A percentile compares a stretch with the other conserved stretches of the same genome.
Conservation (phyloP, 30 jellyfish, hydroid and myxozoan genomes). For the Hydra vulgaris region DNA sequence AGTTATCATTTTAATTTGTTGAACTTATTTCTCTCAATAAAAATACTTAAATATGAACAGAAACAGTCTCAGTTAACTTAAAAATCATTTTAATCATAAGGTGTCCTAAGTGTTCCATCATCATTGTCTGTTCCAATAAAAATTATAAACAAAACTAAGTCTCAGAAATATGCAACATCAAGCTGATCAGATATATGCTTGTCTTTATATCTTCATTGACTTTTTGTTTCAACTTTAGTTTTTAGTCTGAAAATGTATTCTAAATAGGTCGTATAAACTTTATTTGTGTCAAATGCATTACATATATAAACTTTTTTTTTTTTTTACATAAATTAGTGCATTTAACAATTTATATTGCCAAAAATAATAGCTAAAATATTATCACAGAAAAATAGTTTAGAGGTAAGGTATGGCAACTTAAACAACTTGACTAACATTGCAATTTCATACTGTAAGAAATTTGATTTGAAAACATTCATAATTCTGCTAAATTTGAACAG, state of each 20-base stretch:
- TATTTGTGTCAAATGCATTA: too few species aligned
- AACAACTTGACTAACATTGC: too few species aligned
- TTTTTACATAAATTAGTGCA: neutral
- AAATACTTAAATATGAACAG: too few species aligned
- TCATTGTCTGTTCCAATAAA: neutral
- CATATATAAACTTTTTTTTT: too few species aligned
- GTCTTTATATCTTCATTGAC: neutral
- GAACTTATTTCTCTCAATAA: too few species aligned
- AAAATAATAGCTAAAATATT: neutral
- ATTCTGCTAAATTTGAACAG: too few species aligned
- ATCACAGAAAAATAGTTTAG: neutral
- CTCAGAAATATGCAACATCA: neutral
- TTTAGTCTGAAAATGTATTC: too few species aligned
- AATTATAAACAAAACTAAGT: too few species aligned
- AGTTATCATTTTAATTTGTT: too few species aligned
- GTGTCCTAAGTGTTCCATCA: neutral
- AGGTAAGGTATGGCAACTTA: neutral
- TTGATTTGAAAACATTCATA: too few species aligned
- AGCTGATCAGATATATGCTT: neutral
- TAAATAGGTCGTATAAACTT: neutral
- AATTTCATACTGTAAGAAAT: too few species aligned
- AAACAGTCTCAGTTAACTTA: neutral
- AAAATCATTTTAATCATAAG: neutral
- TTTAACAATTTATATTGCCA: neutral
- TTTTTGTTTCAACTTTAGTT: too few species aligned